Percentiles rank a stretch among this genome's conserved stretches.
Conservation (phyloP, 2,113 vertebrate species). For the Caranx ignobilis region DNA sequence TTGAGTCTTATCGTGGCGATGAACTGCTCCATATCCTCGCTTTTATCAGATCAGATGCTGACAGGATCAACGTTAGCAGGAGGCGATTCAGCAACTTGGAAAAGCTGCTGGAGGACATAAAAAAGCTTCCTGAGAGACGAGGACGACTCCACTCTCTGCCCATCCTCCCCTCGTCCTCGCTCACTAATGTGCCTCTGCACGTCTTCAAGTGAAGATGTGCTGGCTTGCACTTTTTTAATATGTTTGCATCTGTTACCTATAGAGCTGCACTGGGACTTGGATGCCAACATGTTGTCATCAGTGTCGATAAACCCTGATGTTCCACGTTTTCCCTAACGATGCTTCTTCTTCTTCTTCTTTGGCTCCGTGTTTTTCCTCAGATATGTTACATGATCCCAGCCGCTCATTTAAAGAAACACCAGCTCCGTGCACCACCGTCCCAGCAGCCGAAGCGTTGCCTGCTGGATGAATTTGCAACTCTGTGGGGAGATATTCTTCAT, state of each 20-base stretch:
- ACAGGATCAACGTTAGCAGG: conserved; percentile 47
- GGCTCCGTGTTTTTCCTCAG: not conserved
- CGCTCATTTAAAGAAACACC: not conserved
- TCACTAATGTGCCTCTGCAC: not conserved
- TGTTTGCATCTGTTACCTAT: not conserved
- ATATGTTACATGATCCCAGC: not conserved
- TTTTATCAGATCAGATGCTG: conserved; percentile 69
- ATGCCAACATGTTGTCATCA: not conserved
- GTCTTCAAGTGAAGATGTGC: conserved; percentile 15
- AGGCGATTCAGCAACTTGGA: conserved; percentile 59
- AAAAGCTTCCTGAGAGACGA: conserved; percentile 52
- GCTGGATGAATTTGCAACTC: not conserved
- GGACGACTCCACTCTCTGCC: conserved; percentile 10
- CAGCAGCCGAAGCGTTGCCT: not conserved
- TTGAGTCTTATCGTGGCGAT: conserved; percentile 56
- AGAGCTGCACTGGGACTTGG: not conserved
- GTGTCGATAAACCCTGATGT: not conserved
- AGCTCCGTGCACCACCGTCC: not conserved
- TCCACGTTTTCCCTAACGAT: not conserved
- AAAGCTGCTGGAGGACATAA: conserved; percentile 57
- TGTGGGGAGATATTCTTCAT: not conserved
- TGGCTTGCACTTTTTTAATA: conserved; percentile 9
- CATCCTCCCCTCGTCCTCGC: conserved; percentile 1
- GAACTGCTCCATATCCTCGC: conserved; percentile 48
- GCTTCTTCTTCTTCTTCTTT: not conserved